Evolutionary conservation across 2,888 invertebrate genomes (phyloP), one percentile per base, ranked within the genome.

Genomic region (Eudemis profundana): DNA sequence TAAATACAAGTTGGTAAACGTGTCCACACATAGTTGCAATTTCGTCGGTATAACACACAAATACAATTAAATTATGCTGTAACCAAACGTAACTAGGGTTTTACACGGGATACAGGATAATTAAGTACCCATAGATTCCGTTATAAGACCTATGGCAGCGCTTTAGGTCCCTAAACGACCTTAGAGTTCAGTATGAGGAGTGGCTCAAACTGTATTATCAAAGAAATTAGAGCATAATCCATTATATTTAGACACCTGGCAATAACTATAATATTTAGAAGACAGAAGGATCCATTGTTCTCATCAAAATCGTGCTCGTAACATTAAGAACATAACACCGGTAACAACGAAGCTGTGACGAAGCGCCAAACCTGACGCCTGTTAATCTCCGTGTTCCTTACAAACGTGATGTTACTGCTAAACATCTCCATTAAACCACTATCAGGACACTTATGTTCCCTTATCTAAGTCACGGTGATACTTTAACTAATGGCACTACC

Each of bases 301-400:
- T 50, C 29, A 4, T 19, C 17, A 29, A 27, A 44, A 12, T 29
- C 17, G 56, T 36, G n/a, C 8, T n/a, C 17, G 14, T 14, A 17
- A 44, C 42, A 56, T 42, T 29, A 56, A n/a, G 42, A 17, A 40
- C 14, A 53, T 38, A 38, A 38, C 1, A 21, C n/a, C 42, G 56
- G 29, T 44, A 44, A 8, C 17, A 14, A 42, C 23, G 8, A 42
- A 42, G 56, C 29, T 15, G n/a, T 17, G 10, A 42, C 23, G 8
- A 42, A 42, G 56, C 29, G 17, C n/a, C 15, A 44, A 56, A 56
- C 42, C 56, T 56, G 42, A 29, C 56, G 21, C 56, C 56, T 54
- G 38, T 14, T 54, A 54, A 56, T 56, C 56, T 54, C 12, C 7
- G 17, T 27, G 19, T 46, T 7, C n/a, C n/a, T 29, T 42, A 44